phyloP scores from a whole-genome alignment of 2,113 vertebrate genomes.

The Phoenicopterus ruber region DNA sequence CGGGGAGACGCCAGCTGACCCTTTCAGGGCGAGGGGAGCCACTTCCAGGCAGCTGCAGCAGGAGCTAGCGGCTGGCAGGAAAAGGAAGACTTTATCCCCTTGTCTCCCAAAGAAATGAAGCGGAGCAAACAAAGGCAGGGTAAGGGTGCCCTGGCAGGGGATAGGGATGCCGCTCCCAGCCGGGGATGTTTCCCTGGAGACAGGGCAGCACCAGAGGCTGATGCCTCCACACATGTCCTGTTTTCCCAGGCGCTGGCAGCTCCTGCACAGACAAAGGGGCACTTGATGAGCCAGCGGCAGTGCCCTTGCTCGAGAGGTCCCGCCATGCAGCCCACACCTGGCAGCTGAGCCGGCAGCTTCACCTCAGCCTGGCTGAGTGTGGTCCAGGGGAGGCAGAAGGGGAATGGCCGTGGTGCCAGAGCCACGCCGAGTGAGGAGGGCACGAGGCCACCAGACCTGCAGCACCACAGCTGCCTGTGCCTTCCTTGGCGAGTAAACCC shows the following conservation, averaged over 20 bases:
- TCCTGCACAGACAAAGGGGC: neutral
- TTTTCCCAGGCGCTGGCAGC: neutral
- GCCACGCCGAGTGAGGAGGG: neutral
- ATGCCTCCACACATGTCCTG: neutral
- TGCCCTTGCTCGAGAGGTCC: neutral
- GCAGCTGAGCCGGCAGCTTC: neutral
- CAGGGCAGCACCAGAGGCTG: neutral
- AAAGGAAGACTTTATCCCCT: neutral
- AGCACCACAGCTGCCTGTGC: neutral
- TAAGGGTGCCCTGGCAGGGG: neutral
- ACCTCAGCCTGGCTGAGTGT: neutral
- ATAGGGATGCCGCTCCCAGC: neutral
- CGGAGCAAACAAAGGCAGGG: neutral
- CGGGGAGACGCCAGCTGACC: neutral
- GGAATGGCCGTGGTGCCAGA: neutral
- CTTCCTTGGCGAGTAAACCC: neutral
- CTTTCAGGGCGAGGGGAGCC: neutral
- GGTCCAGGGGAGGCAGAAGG: neutral
- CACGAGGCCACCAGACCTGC: neutral
- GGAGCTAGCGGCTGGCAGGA: neutral
- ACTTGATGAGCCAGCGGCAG: neutral
- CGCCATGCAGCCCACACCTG: neutral
- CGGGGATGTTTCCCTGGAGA: neutral
- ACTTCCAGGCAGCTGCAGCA: slow-evolving; percentile 21
- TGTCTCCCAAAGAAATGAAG: neutral